Percentiles rank a stretch among this genome's conserved stretches.
Evolutionary conservation across 2,888 invertebrate species (phyloP).

Genomic region (Vanessa cardui): DNA sequence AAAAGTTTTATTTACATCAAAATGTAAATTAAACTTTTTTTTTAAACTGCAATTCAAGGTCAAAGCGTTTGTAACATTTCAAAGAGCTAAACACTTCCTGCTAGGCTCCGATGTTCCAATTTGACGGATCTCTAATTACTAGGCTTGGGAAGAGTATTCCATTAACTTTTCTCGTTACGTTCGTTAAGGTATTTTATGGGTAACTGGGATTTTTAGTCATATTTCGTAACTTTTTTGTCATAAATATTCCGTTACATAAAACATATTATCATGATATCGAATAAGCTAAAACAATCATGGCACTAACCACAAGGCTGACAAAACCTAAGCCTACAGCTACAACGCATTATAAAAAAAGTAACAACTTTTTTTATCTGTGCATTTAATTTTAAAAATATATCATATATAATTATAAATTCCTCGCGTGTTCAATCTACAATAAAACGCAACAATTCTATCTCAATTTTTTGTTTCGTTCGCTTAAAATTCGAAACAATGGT

Average conservation of each 20-base stretch:
- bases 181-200: constrained; percentile 44
- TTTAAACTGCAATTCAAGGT: not conserved
- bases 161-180: constrained; percentile 58
- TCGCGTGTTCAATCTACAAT: not conserved
- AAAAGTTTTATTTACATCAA: too few relatives aligned
- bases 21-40: too few relatives aligned
- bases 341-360: too few relatives aligned
- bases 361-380: too few relatives aligned
- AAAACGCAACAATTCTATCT: constrained; percentile 18
- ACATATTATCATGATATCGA: not conserved
- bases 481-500: constrained; percentile 24
- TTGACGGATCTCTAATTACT: constrained; percentile 34
- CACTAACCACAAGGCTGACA: too few relatives aligned
- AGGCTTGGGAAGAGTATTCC: constrained; percentile 35
- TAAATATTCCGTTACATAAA: not conserved
- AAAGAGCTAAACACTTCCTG: constrained; percentile 15
- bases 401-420: not conserved
- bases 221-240: not conserved
- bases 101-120: constrained; percentile 12
- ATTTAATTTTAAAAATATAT: too few relatives aligned
- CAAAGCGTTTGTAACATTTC: constrained; percentile 10
- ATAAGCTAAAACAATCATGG: not conserved
- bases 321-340: too few relatives aligned
- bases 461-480: constrained; percentile 21
- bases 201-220: constrained; percentile 18